Conservation (phyloP, 92 coral and sea anemone species). For the Porites evermanni region DNA sequence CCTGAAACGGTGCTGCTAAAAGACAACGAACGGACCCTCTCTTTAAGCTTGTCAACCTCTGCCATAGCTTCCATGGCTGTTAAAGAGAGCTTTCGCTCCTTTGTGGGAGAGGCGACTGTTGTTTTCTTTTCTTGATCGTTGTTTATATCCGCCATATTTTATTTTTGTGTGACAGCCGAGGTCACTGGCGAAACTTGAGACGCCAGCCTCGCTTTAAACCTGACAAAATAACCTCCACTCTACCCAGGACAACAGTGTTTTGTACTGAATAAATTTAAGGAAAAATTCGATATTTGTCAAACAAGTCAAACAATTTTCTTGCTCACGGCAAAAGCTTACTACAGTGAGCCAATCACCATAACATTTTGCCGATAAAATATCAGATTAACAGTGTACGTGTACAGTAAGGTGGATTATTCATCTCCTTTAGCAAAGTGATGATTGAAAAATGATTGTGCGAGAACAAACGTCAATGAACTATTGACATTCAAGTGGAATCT, state of each 20-base stretch:
- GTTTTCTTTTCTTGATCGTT: slow-evolving; percentile 52
- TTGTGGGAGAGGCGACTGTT: slow-evolving; percentile 42
- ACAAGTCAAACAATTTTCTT: too few relatives aligned
- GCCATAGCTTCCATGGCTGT: slow-evolving; percentile 69
- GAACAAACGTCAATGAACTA: too few relatives aligned
- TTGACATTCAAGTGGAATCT: neutral
- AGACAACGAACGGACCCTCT: slow-evolving; percentile 79
- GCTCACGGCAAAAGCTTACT: too few relatives aligned
- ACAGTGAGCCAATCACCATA: too few relatives aligned
- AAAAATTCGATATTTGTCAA: too few relatives aligned
- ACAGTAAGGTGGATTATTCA: too few relatives aligned
- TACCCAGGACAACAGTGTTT: slow-evolving; percentile 6
- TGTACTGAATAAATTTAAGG: neutral
- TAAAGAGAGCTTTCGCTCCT: slow-evolving; percentile 61
- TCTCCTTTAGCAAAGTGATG: too few relatives aligned
- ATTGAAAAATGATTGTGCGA: too few relatives aligned
- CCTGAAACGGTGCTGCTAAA: slow-evolving; percentile 64
- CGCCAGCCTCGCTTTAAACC: slow-evolving; percentile 79
- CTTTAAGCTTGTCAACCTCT: slow-evolving; percentile 76
- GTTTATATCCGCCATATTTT: slow-evolving; percentile 73
- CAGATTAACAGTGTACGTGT: too few relatives aligned
- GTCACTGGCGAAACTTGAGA: slow-evolving; percentile 45
- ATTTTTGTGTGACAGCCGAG: slow-evolving; percentile 54
- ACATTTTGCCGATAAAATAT: too few relatives aligned
- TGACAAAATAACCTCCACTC: neutral